Evolutionary conservation across 1,140 invertebrate species (phyloP).

Genomic region (Sarcophaga bullata): DNA sequence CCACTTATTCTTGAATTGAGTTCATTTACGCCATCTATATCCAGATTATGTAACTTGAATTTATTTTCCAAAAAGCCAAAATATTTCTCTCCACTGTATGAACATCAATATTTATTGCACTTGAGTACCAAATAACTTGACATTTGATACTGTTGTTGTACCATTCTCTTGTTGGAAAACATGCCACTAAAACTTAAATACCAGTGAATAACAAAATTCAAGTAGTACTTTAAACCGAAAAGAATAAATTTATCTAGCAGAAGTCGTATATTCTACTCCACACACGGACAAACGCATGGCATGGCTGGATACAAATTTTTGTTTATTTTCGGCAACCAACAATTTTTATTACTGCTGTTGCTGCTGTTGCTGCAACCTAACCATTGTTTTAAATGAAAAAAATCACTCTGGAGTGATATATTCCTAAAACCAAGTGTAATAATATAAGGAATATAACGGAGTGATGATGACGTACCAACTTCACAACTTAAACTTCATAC

Average conservation of each 20-base stretch:
- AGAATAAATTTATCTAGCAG: conserved; percentile 7
- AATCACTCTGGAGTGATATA: neutral
- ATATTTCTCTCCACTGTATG: conserved; percentile 16
- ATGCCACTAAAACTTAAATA: conserved; percentile 15
- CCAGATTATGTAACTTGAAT: too few species aligned
- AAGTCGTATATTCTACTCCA: conserved; percentile 31
- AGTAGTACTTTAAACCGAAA: conserved; percentile 10
- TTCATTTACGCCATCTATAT: too few species aligned
- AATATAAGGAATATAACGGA: neutral
- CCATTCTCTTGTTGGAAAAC: neutral
- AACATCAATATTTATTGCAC: conserved; percentile 19
- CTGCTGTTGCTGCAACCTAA: neutral
- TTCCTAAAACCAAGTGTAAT: neutral
- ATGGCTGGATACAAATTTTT: neutral
- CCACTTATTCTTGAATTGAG: too few species aligned
- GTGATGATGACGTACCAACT: neutral
- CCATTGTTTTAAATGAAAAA: neutral
- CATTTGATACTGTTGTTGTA: conserved; percentile 28
- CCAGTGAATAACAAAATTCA: conserved; percentile 8
- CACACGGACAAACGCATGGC: neutral
- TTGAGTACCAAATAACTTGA: neutral
- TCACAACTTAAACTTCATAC: neutral
- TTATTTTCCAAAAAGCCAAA: neutral
- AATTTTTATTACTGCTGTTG: conserved; percentile 23
- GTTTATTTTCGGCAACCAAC: conserved; percentile 29